phyloP scores from a whole-genome alignment of 2,888 invertebrate species.

The Hesperia comma region DNA sequence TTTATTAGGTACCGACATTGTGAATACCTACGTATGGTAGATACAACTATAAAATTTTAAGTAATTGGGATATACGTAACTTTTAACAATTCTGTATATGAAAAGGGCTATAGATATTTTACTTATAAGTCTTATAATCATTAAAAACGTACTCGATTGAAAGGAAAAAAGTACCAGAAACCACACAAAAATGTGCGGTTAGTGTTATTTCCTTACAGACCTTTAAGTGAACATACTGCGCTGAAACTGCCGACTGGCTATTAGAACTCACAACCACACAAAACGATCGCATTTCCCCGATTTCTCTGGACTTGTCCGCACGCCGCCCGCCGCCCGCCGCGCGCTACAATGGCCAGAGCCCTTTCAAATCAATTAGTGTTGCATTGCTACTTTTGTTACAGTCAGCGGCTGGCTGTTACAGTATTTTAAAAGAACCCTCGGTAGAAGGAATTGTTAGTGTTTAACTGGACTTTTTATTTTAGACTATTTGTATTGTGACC shows the following conservation, averaged over 20 bases:
- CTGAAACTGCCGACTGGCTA: background rate
- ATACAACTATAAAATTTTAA: no score
- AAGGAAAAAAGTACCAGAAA: background rate
- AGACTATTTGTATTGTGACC: no score
- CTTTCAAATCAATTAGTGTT: conserved; percentile 12
- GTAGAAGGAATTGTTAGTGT: background rate
- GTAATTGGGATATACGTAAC: no score
- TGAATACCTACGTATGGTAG: no score
- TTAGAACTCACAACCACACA: background rate
- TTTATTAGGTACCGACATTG: no score
- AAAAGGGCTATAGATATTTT: no score
- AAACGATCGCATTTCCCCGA: conserved; percentile 7
- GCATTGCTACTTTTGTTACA: conserved; percentile 2
- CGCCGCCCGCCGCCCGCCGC: background rate
- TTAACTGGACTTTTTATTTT: no score
- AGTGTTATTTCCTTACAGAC: background rate
- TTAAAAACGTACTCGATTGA: background rate
- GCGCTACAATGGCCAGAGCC: conserved; percentile 8
- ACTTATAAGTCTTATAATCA: no score
- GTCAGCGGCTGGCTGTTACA: background rate
- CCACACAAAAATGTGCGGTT: background rate
- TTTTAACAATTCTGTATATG: no score
- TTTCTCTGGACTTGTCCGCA: no score
- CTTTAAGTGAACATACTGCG: conserved; percentile 1
- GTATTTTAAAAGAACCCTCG: background rate